Evolutionary conservation across 37 sponge, comb jelly and placozoan genomes (phyloP).

Genomic region (Geodia barretti): DNA sequence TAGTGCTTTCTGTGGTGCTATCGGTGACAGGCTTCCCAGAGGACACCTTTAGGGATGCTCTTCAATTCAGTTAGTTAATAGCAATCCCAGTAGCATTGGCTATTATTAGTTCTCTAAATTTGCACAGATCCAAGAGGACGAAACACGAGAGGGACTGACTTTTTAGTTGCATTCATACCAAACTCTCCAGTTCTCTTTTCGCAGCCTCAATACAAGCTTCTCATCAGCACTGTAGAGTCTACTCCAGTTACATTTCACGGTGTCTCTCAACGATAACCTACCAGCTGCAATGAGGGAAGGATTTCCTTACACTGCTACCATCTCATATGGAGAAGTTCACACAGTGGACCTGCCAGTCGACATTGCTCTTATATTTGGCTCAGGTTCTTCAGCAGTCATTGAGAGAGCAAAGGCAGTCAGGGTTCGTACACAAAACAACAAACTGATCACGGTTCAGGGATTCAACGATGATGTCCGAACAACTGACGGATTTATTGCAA

Average conservation of each 20-base stretch:
- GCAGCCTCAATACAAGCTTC: not conserved
- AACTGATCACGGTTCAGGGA: constrained; percentile 12
- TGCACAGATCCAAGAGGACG: no score
- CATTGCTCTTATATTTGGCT: not conserved
- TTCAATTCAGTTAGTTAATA: no score
- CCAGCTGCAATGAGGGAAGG: not conserved
- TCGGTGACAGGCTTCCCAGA: no score
- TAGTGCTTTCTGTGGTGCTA: no score
- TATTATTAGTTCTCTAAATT: no score
- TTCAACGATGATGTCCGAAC: constrained; percentile 33
- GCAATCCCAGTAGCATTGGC: no score
- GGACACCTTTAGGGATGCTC: no score
- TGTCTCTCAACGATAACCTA: not conserved
- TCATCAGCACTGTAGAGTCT: not conserved
- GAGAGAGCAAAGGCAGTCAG: not conserved
- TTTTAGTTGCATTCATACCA: no score
- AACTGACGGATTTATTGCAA: constrained; percentile 44
- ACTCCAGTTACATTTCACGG: not conserved
- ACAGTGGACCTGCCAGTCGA: not conserved
- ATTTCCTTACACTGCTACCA: not conserved
- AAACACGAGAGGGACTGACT: no score
- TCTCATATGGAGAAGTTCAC: not conserved
- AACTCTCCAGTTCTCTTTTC: no score
- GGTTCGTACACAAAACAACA: not conserved
- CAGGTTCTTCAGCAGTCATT: no score